Evolutionary conservation across 2,797 vertebrate species (phyloP), one percentile per base, ranked within the genome.

Genomic region (Rallus crepitans): DNA sequence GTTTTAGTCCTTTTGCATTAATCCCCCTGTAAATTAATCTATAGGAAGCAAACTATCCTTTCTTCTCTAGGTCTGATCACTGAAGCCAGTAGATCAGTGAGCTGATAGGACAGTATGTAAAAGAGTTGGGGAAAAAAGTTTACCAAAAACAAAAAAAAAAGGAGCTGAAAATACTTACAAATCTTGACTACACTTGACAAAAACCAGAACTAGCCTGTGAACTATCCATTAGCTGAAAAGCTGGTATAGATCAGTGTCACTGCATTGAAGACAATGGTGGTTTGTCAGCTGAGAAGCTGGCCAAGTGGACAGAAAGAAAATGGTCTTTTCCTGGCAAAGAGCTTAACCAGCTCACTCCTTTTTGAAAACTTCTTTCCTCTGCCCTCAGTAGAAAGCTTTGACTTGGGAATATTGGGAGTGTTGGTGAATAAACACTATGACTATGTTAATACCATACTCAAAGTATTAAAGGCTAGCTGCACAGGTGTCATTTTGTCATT

Each of bases 241-340:
- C 91, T 95, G 94, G 92, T 94, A 88, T 83, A 93, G 94, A 96
- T 96, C 94, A 95, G 78, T 83, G 89, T 96, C 83, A 90, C 61
- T 89, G 86, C 76, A 55, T 42, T 83, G 93, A 92, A 96, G 89
- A 97, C 94, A 96, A 87, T 95, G 65, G 75, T 92, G 84, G 82
- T 75, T 95, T 96, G 76, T 92, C 96, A 93, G 82, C 69, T 87
- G 71, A 96, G 92, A 93, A 73, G 65, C 55, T 75, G 79, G 82
- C 61, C 84, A 85, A 92, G 73, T 3, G n/a, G 87, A 89, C 40
- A 91, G 93, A 95, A 80, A 42, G 71, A 97, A 95, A 94, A 91
- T 16, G 76, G 57, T 72, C 61, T 83, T 94, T 95, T 89, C 37
- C 75, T 78, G 87, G 69, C 15, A 79, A 90, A 73, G 47, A 89